A percentile compares a stretch with the other conserved stretches of the same genome.
Evolutionary conservation across 2,113 vertebrate species (phyloP).

Genomic region (Lota lota): DNA sequence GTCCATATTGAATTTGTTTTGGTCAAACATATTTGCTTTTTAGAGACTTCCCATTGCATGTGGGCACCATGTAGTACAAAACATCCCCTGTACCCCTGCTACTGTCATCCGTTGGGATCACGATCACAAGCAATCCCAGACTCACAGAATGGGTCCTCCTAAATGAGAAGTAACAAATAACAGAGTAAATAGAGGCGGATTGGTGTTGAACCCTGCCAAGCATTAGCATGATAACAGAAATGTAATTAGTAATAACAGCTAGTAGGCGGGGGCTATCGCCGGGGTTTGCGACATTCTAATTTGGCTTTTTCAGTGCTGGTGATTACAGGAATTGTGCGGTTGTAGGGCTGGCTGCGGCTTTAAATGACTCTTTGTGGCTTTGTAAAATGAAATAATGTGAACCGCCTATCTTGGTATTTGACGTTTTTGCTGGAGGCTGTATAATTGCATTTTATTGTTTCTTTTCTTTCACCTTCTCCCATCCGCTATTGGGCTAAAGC

Average conservation of each 20-base stretch:
- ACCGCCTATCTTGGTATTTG: constrained; percentile 67
- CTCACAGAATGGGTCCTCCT: constrained; percentile 33
- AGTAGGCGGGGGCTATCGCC: constrained; percentile 43
- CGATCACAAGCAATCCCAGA: constrained; percentile 23
- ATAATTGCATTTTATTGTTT: constrained; percentile 79
- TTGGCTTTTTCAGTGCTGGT: constrained; percentile 44
- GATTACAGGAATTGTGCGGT: constrained; percentile 65
- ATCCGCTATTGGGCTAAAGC: constrained; percentile 52
- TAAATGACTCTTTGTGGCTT: constrained; percentile 67
- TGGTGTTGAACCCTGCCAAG: constrained; percentile 42
- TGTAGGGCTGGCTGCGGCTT: constrained; percentile 48
- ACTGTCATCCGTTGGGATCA: background rate
- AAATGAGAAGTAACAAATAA: constrained; percentile 59
- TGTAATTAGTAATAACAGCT: constrained; percentile 71
- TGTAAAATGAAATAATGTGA: constrained; percentile 67
- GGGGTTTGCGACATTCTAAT: constrained; percentile 57
- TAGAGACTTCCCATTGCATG: constrained; percentile 14
- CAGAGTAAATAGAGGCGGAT: constrained; percentile 61
- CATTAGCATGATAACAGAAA: constrained; percentile 68
- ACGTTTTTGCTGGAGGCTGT: constrained; percentile 66
- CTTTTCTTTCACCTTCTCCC: constrained; percentile 58
- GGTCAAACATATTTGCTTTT: constrained; percentile 9
- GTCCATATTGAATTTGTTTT: too few species aligned
- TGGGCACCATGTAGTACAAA: too few species aligned
- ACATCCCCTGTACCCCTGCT: too few species aligned